Evolutionary conservation across 2,888 invertebrate genomes (phyloP).

Genomic region (Scaeva pyrastri): DNA sequence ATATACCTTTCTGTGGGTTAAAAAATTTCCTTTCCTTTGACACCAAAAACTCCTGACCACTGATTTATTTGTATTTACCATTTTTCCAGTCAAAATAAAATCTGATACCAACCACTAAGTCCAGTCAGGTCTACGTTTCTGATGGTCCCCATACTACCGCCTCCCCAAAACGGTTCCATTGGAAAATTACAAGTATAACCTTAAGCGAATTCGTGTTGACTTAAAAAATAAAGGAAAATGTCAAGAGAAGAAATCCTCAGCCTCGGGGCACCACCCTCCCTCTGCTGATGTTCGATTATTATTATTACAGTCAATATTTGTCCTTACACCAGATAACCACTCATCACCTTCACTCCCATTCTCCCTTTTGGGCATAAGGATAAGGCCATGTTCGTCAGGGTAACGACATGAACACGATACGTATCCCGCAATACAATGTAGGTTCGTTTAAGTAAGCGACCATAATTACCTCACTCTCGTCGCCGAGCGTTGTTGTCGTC

Average conservation of each 20-base stretch:
- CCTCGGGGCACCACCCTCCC: constrained; percentile 5
- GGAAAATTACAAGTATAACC: no score
- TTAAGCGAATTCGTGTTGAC: constrained; percentile 22
- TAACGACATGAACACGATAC: constrained; percentile 15
- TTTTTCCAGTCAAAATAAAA: constrained; percentile 46
- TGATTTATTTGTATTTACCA: not conserved
- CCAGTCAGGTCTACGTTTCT: not conserved
- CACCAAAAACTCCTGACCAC: not conserved
- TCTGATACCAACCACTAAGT: not conserved
- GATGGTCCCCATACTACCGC: not conserved
- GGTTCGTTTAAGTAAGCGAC: constrained; percentile 5
- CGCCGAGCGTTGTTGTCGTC: no score
- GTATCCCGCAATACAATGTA: not conserved
- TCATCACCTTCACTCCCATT: not conserved
- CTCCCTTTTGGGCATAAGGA: no score
- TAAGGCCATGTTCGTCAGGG: constrained; percentile 17
- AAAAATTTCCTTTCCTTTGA: not conserved
- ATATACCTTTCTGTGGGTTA: no score
- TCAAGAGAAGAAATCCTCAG: not conserved
- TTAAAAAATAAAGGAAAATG: not conserved
- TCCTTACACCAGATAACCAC: constrained; percentile 26
- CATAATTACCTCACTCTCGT: constrained; percentile 15
- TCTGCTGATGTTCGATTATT: constrained; percentile 20
- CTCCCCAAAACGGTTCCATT: not conserved
- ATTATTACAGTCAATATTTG: constrained; percentile 62